Percentiles rank a stretch among this genome's conserved stretches.
phyloP scores from a whole-genome alignment of 2,888 invertebrate species.

The Tridacna crocea region DNA sequence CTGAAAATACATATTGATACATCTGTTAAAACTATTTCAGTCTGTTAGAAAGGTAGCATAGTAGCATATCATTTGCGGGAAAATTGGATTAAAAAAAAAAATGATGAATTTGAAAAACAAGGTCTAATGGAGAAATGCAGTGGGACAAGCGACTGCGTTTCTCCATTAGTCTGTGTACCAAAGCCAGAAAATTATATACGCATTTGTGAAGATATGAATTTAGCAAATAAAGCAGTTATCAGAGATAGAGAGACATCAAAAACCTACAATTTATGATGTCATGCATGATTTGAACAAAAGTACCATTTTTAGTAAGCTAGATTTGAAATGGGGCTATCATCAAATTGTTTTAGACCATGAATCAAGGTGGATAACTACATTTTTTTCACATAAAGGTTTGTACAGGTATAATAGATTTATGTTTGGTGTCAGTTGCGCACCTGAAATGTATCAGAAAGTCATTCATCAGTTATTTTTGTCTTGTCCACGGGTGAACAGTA shows the following conservation, averaged over 20 bases:
- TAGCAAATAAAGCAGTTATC: background rate
- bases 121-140: constrained; percentile 41
- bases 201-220: constrained; percentile 7
- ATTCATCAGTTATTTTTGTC: background rate
- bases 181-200: background rate
- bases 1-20: constrained; percentile 12
- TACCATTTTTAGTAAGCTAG: constrained; percentile 14
- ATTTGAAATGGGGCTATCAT: constrained; percentile 4
- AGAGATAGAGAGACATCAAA: constrained; percentile 2
- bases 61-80: constrained; percentile 13
- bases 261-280: constrained; percentile 6
- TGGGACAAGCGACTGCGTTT: background rate
- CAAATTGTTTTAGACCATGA: constrained; percentile 1
- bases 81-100: constrained; percentile 17
- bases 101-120: constrained; percentile 24
- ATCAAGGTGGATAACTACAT: constrained; percentile 31
- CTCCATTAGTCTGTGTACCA: constrained; percentile 2
- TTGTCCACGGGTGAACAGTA: background rate
- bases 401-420: constrained; percentile 58
- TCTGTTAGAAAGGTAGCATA: constrained; percentile 3
- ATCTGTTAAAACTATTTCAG: constrained; percentile 3
- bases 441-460: constrained; percentile 35
- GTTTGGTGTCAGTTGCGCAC: constrained; percentile 60
- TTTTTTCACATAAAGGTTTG: constrained; percentile 58
- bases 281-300: background rate